Percentiles rank a stretch among this genome's conserved stretches.
Conservation (phyloP, 2,113 vertebrate genomes). For the Tragelaphus imberbis region DNA sequence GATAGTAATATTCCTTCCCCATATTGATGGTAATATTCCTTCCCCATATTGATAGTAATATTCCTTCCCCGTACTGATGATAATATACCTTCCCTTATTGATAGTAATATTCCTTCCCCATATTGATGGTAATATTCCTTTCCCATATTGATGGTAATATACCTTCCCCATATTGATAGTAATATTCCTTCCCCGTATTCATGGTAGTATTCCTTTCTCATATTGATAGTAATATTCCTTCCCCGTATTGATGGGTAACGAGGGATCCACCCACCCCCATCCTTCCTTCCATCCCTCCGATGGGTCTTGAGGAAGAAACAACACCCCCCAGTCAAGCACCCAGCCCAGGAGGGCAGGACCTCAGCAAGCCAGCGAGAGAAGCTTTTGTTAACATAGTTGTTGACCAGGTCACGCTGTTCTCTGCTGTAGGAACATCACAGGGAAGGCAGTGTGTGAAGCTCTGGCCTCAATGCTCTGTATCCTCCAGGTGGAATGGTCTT, state of each 20-base stretch:
- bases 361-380: accelerated
- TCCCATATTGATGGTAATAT: accelerated
- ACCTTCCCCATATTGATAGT: accelerated
- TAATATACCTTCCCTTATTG: accelerated
- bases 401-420: too few species aligned
- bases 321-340: not conserved
- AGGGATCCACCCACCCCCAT: accelerated
- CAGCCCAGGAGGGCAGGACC: not conserved
- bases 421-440: too few species aligned
- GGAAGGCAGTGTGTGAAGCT: accelerated
- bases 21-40: accelerated
- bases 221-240: not conserved
- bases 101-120: too few species aligned
- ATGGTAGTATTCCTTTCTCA: not conserved
- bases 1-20: accelerated
- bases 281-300: too few species aligned
- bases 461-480: not conserved
- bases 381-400: not conserved
- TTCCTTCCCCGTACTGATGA: accelerated
- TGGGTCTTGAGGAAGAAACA: accelerated
- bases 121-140: not conserved
- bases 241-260: accelerated
- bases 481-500: accelerated
- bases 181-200: accelerated
- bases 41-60: accelerated